Conservation (phyloP, 2,888 invertebrate species). For the Neoscelio sp. region DNA sequence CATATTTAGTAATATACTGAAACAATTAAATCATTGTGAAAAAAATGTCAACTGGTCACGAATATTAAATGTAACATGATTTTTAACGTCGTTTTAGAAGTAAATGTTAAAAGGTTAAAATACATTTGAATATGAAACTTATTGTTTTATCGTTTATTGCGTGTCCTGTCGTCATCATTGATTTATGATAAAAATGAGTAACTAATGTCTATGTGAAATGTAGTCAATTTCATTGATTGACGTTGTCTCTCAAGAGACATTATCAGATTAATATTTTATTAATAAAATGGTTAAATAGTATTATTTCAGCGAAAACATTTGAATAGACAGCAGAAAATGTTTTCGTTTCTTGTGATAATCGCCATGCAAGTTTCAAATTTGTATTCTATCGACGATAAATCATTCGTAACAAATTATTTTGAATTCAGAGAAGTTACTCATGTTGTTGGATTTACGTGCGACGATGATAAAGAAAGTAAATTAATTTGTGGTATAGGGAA, state of each 20-base stretch:
- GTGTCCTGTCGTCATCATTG: constrained; percentile 5
- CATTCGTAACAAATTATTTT: constrained; percentile 40
- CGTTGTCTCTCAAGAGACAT: constrained; percentile 24
- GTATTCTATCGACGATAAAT: constrained; percentile 26
- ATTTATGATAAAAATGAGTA: too few species aligned
- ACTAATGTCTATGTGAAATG: constrained; percentile 1
- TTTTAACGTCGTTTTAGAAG: too few species aligned
- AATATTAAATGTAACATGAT: too few species aligned
- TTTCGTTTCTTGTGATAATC: constrained; percentile 9
- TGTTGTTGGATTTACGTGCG: constrained; percentile 43
- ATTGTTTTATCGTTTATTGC: too few species aligned
- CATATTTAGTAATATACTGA: too few species aligned
- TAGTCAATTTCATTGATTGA: constrained; percentile 52
- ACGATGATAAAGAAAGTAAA: constrained; percentile 42
- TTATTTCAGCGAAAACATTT: neutral
- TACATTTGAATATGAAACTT: too few species aligned
- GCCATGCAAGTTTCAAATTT: neutral
- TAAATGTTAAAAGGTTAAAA: too few species aligned
- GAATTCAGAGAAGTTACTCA: constrained; percentile 13
- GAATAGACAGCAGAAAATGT: constrained; percentile 3
- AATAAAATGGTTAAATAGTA: neutral
- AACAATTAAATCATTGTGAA: too few species aligned
- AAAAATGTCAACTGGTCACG: too few species aligned
- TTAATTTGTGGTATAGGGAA: neutral
- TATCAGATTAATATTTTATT: neutral